Conservation (phyloP, 2,797 vertebrate species). For the Gymnocypris eckloni region DNA sequence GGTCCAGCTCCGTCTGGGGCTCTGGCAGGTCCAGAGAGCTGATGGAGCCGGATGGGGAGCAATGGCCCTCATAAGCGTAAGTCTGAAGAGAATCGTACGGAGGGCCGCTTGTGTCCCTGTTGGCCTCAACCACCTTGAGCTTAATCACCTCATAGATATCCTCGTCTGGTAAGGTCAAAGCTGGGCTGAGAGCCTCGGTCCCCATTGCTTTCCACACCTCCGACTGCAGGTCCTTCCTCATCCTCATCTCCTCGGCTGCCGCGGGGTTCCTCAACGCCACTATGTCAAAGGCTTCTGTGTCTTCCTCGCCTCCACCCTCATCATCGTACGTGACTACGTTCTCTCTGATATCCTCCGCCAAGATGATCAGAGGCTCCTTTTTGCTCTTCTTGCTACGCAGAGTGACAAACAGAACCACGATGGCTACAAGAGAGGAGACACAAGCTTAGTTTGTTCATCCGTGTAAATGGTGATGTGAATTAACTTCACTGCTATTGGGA, state of each 20-base stretch:
- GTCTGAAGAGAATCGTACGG: constrained; percentile 94
- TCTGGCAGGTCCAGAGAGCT: constrained; percentile 88
- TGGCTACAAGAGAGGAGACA: constrained; percentile 72
- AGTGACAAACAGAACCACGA: constrained; percentile 90
- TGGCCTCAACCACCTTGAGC: constrained; percentile 85
- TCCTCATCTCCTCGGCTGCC: constrained; percentile 81
- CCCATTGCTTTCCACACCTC: constrained; percentile 62
- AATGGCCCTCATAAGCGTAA: constrained; percentile 90
- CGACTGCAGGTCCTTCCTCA: constrained; percentile 78
- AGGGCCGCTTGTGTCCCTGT: constrained; percentile 85
- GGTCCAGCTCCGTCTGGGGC: constrained; percentile 84
- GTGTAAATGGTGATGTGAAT: constrained; percentile 21
- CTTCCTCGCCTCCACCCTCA: constrained; percentile 90
- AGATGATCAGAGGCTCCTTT: constrained; percentile 90
- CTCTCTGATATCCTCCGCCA: constrained; percentile 91
- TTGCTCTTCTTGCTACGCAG: constrained; percentile 84
- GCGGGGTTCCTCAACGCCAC: constrained; percentile 86
- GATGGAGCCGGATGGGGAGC: constrained; percentile 88
- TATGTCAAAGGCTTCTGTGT: constrained; percentile 95
- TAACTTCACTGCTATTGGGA: constrained; percentile 7
- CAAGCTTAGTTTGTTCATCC: not conserved
- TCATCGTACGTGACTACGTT: constrained; percentile 94
- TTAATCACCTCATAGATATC: constrained; percentile 87
- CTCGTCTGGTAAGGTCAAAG: constrained; percentile 77
- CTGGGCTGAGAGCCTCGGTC: constrained; percentile 61